Base-by-base conservation (phyloP, 2,888 invertebrate species). In the Macrophya alboannulata region DNA sequence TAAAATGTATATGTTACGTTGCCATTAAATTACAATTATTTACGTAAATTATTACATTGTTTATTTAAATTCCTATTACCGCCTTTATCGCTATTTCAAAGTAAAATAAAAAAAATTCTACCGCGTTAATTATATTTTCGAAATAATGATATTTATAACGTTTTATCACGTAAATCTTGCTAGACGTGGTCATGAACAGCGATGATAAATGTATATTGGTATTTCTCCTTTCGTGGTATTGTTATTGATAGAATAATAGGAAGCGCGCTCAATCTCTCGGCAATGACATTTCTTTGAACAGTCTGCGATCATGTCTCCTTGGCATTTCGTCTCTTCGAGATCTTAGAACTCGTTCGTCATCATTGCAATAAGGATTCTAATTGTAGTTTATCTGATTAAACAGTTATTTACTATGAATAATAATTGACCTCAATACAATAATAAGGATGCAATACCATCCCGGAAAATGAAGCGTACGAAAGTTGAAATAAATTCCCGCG, bases 1-100 rank as follows among this genome's bases (percentile, higher is more conserved):
- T 87, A 79, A 89, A 88, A 87, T 89, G 88, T 91, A 90, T 92
- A 91, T 88, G 89, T 91, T 91, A 89, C 87, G 90, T 91, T 91
- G 90, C 89, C 90, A 92, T 92, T 92, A 91, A 92, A 92, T 88
- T 91, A 85, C 89, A 88, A 91, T 91, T 90, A 91, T 91, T 92
- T 92, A 90, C 90, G 87, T 90, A 90, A 89, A 62, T 83, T 43
- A 48, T 62, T 71, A 55, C 48, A 10, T 25, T 77, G 85, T 17
- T 83, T 81, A 45, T 31, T 83, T 43, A 15, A 25, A 40, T 40
- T 48, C 4, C 10, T 43, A 40, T 40, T 5, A 31, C 17, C 17
- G 8, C 40, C 40, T 3, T 37, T 4, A 40, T 48, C 10, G 12
- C 12, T 10, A 48, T 12, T 48, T 10, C 3, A 31, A 31, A 31